Evolutionary conservation across 2,113 vertebrate genomes (phyloP).

Genomic region (Gymnogyps californianus): DNA sequence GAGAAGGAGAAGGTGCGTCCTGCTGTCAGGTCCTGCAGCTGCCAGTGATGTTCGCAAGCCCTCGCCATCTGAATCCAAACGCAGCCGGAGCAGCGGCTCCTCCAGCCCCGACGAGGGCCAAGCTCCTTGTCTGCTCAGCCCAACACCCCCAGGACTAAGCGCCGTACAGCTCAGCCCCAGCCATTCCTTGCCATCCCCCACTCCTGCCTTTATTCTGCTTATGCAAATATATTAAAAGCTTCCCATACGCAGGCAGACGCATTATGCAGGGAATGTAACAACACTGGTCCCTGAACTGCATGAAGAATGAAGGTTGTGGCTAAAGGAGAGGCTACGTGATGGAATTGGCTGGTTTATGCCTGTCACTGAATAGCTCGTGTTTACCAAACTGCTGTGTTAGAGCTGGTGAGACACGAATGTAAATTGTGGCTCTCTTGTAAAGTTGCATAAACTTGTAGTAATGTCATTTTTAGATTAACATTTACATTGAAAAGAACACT

Average conservation of each 20-base stretch:
- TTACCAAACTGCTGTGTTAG: slow-evolving; percentile 15
- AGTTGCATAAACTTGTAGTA: slow-evolving; percentile 32
- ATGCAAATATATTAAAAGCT: slow-evolving; percentile 4
- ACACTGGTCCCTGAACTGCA: background rate
- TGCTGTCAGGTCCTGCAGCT: background rate
- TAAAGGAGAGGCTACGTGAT: background rate
- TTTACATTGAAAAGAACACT: slow-evolving; percentile 19
- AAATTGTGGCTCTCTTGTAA: slow-evolving; percentile 23
- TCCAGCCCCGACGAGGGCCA: background rate
- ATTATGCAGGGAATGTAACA: slow-evolving; percentile 18
- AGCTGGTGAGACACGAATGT: slow-evolving; percentile 38
- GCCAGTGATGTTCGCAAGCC: background rate
- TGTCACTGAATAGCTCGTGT: background rate
- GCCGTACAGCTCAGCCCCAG: background rate
- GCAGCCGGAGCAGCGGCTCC: slow-evolving; percentile 12
- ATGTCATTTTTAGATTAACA: slow-evolving; percentile 29
- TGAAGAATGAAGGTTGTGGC: background rate
- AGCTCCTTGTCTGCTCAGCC: background rate
- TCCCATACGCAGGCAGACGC: background rate
- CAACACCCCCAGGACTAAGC: background rate
- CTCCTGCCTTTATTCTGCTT: background rate
- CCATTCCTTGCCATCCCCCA: background rate
- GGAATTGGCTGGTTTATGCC: background rate
- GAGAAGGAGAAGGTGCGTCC: background rate
- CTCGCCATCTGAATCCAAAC: background rate